Evolutionary conservation across 2,888 invertebrate genomes (phyloP).

Genomic region (Pemphredon lugubris): DNA sequence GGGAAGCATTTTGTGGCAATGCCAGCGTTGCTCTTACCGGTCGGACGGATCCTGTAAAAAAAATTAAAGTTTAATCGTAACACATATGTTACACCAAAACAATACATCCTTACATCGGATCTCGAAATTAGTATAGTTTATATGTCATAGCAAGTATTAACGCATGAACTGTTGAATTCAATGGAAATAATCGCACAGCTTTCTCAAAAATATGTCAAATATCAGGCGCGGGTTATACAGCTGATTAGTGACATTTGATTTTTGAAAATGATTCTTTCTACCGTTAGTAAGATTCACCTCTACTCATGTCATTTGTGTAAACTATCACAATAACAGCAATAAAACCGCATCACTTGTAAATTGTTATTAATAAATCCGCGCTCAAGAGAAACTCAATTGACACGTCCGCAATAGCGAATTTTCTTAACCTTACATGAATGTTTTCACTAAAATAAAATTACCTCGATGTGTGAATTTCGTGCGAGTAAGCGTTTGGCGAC

Average conservation of each 20-base stretch:
- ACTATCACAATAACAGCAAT: no score
- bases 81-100: slow-evolving; percentile 3
- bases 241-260: slow-evolving; percentile 29
- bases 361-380: neutral
- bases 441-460: slow-evolving; percentile 6
- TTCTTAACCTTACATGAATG: slow-evolving; percentile 44
- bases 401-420: slow-evolving; percentile 66
- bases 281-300: neutral
- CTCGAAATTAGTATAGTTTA: no score
- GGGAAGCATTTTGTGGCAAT: slow-evolving; percentile 86
- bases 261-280: neutral
- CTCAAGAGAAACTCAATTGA: slow-evolving; percentile 56
- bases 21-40: slow-evolving; percentile 5
- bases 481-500: neutral
- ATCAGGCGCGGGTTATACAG: neutral
- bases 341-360: no score
- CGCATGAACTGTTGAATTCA: neutral
- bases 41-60: slow-evolving; percentile 34
- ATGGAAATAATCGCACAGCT: neutral
- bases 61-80: slow-evolving; percentile 5
- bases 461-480: slow-evolving; percentile 27
- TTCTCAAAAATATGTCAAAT: slow-evolving; percentile 30
- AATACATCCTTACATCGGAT: no score
- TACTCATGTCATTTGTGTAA: no score
- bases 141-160: neutral